Base-by-base conservation (phyloP, 2,888 invertebrate genomes). In the Agapostemon virescens region DNA sequence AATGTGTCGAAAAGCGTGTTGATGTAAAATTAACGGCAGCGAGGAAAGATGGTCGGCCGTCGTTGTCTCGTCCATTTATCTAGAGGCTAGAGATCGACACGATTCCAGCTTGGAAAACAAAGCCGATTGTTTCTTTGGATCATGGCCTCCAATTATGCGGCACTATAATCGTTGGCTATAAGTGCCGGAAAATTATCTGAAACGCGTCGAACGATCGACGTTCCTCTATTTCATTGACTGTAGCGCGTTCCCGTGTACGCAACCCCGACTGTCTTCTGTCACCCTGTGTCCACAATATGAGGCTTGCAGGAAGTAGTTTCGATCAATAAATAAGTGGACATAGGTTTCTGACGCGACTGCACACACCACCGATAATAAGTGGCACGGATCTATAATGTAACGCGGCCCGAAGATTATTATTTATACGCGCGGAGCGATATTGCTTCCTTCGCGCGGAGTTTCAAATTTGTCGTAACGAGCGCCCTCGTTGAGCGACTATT, bases 11-110 rank as follows among this genome's bases (percentile, higher is more conserved):
- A 83, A 85, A 83, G 77, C 82, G 73, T 77, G 80, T 79, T 63
- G 64, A 68, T 74, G 80, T 40, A 83, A 77, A 82, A 82, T 81
- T 82, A 85, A 84, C 82, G 82, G 82, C 71, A 40, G 13, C 36
- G 61, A 6, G 3, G 64, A 58, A 40, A 69, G 70, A 38, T 17
- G 45, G 69, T 68, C 40, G 75, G 2, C 42, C 68, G 77, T 77
- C 67, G 72, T 72, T 52, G 26, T 58, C 55, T 72, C 45, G 72
- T 30, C 23, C 55, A 73, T n/a, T 23, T 55, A 15, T 15, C 52
- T 40, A 6, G 49, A 26, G 33, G 5, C n/a, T 15, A 42, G 33
- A n/a, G 68, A 68, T 74, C 61, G 36, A 33, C 33, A 58, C 40
- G 66, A 69, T 81, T 77, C 74, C 61, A 30, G 20, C 23, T 11